Evolutionary conservation across 1,140 invertebrate genomes (phyloP).

Genomic region (Bombus huntii): DNA sequence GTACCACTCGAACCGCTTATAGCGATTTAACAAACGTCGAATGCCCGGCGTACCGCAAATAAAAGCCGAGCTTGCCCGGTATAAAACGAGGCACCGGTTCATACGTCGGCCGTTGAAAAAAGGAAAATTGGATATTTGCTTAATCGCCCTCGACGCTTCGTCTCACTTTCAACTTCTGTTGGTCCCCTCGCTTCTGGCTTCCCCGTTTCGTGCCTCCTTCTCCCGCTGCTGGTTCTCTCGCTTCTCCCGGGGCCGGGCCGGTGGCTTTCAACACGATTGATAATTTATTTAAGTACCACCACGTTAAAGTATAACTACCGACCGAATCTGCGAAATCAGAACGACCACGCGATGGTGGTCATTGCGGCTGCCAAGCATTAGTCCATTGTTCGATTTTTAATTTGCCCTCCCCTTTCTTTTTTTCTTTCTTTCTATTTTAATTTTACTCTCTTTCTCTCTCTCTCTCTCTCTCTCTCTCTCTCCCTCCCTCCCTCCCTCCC

Average conservation of each 20-base stretch:
- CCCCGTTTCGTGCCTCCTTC: constrained; percentile 27
- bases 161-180: constrained; percentile 50
- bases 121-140: constrained; percentile 66
- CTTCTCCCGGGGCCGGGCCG: neutral
- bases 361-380: constrained; percentile 37
- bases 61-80: constrained; percentile 42
- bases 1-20: constrained; percentile 41
- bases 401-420: constrained; percentile 21
- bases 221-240: neutral
- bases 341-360: constrained; percentile 48
- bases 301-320: constrained; percentile 67
- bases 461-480: too few species aligned
- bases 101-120: constrained; percentile 42
- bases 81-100: constrained; percentile 45
- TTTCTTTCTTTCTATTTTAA: neutral
- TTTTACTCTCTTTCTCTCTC: neutral
- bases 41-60: constrained; percentile 51
- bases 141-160: constrained; percentile 59
- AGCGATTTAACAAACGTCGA: constrained; percentile 54
- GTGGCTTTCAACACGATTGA: constrained; percentile 71
- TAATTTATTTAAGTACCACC: constrained; percentile 75
- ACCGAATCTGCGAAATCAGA: constrained; percentile 66
- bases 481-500: too few species aligned
- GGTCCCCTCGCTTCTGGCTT: constrained; percentile 40
- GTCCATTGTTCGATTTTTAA: constrained; percentile 68